A percentile compares a stretch with the other conserved stretches of the same genome.
phyloP scores from a whole-genome alignment of 1,140 invertebrate genomes.

The Drosophila seguyi region DNA sequence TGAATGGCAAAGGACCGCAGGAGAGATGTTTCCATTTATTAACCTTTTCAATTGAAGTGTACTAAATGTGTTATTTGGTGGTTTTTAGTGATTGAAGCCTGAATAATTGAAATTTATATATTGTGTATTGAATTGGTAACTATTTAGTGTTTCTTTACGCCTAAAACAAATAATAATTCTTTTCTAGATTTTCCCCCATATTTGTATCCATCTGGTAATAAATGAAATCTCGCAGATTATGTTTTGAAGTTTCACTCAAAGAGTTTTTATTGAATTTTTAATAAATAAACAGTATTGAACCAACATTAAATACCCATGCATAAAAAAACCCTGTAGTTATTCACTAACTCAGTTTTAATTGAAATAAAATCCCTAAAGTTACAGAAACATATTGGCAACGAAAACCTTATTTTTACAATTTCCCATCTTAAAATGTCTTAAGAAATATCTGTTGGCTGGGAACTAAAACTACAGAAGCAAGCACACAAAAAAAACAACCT shows the following conservation, averaged over 20 bases:
- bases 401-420: neutral
- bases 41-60: neutral
- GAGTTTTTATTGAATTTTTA: too few species aligned
- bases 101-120: neutral
- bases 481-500: neutral
- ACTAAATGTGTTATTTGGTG: neutral
- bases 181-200: too few species aligned
- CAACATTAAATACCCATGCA: too few species aligned
- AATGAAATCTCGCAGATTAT: neutral
- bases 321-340: too few species aligned
- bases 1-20: neutral
- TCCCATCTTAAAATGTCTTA: neutral
- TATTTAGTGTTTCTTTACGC: neutral
- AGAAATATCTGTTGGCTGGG: neutral
- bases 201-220: neutral
- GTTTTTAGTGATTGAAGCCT: neutral
- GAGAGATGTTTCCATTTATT: slow-evolving; percentile 1
- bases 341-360: neutral
- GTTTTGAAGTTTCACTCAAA: too few species aligned
- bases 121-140: too few species aligned
- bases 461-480: neutral
- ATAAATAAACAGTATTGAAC: too few species aligned
- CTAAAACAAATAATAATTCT: too few species aligned
- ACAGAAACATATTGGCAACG: neutral
- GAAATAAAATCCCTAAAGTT: neutral